Evolutionary conservation across 2,113 vertebrate genomes (phyloP).

Genomic region (Equus quagga): DNA sequence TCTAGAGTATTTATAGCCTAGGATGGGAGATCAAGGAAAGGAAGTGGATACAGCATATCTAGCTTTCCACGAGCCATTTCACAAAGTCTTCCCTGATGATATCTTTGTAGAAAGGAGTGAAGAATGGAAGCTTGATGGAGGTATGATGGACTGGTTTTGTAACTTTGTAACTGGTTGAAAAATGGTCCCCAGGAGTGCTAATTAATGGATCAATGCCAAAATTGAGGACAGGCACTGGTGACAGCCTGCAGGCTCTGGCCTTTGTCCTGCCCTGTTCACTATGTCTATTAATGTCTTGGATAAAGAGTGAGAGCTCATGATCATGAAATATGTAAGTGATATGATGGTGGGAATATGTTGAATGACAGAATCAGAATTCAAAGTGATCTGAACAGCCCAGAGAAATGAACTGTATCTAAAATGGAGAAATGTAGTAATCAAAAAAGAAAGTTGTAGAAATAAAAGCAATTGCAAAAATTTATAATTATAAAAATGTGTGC

Average conservation of each 20-base stretch:
- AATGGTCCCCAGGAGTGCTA: neutral
- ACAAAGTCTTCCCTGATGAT: neutral
- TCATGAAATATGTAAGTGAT: constrained; percentile 12
- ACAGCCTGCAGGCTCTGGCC: neutral
- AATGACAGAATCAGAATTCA: constrained; percentile 36
- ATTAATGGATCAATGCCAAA: constrained; percentile 30
- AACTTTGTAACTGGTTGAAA: constrained; percentile 45
- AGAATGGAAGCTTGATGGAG: neutral
- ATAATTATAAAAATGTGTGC: neutral
- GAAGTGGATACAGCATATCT: neutral
- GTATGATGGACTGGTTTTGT: neutral
- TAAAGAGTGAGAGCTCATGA: neutral
- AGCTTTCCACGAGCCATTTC: neutral
- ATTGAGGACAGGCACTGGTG: neutral
- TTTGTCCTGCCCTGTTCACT: neutral
- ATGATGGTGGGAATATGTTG: neutral
- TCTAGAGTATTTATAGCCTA: neutral
- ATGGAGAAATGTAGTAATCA: neutral
- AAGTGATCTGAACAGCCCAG: neutral
- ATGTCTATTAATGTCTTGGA: neutral
- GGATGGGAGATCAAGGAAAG: neutral
- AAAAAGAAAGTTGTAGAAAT: neutral
- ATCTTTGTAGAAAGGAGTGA: constrained; percentile 26
- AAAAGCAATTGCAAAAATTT: neutral
- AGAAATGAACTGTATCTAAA: neutral